Base-by-base conservation (phyloP, 2,888 invertebrate species). In the Idaea biselata region DNA sequence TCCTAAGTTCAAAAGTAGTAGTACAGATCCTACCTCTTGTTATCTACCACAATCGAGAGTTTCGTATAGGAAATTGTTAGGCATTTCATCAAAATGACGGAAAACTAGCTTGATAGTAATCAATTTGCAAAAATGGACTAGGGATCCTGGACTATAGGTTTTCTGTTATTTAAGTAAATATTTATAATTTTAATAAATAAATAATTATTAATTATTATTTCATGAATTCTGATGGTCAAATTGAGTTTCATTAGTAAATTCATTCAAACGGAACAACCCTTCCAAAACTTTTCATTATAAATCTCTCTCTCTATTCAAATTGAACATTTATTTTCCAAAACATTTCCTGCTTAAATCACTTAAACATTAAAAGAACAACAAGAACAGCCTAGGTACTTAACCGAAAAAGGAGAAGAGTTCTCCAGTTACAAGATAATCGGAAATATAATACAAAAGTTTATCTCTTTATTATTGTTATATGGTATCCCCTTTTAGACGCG, bases 371-470 rank as follows among this genome's bases (percentile, higher is more conserved):
- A 44, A 44, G 44, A 44, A 44, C 8, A 44, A 44, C 44, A 32
- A 32, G 14, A 44, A 14, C 8, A 44, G 44, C 25, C 25, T 44
- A 44, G 44, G 44, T 44, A 44, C 44, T 44, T 44, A 44, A 11
- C 2, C 11, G 14, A 11, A 14, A 44, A 44, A 44, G 44, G 44
- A 8, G 44, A 44, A 6, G 44, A 44, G 44, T 44, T 44, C 8
- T 44, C 11, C 44, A 14, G 44, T 44, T 44, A 44, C 44, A 44
- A 44, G 14, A 44, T 44, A 44, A 44, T 44, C 44, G 44, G 44
- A 44, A 44, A 44, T 44, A 44, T 44, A 44, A 44, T 44, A 44
- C 44, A 44, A 44, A 44, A 44, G 44, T 44, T 44, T 44, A 44
- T 44, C 44, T 44, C 44, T 44, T 44, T 44, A 44, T 44, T 44